Evolutionary conservation across 2,113 vertebrate genomes (phyloP).

Genomic region (Tricholaema leucomelas): DNA sequence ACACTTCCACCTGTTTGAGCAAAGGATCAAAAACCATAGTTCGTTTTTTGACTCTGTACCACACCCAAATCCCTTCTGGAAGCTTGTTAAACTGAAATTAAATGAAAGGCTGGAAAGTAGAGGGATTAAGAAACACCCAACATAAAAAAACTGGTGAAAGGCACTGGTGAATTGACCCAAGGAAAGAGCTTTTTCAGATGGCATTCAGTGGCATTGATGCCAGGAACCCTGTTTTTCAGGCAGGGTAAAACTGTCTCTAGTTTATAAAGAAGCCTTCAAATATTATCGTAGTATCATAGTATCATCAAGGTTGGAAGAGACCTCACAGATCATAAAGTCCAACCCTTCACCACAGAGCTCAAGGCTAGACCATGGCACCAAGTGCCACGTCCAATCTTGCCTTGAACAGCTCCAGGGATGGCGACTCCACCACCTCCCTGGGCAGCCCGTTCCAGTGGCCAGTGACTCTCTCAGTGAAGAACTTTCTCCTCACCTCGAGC

Average conservation of each 20-base stretch:
- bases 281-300: too few species aligned
- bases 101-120: not conserved
- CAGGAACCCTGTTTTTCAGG: not conserved
- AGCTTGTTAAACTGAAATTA: not conserved
- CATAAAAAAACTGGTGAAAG: not conserved
- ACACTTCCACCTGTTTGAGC: not conserved
- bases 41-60: not conserved
- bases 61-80: not conserved
- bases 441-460: too few species aligned
- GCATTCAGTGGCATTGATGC: not conserved
- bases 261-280: not conserved
- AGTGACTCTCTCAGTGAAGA: too few species aligned
- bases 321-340: too few species aligned
- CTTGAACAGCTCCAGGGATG: too few species aligned
- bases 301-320: too few species aligned
- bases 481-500: too few species aligned
- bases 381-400: too few species aligned
- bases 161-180: not conserved
- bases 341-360: too few species aligned
- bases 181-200: not conserved
- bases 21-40: not conserved
- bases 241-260: not conserved
- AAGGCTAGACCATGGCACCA: too few species aligned
- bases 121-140: not conserved
- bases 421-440: too few species aligned